phyloP scores from a whole-genome alignment of 30 jellyfish, hydroid and myxozoan genomes.

The Rhopilema esculentum region DNA sequence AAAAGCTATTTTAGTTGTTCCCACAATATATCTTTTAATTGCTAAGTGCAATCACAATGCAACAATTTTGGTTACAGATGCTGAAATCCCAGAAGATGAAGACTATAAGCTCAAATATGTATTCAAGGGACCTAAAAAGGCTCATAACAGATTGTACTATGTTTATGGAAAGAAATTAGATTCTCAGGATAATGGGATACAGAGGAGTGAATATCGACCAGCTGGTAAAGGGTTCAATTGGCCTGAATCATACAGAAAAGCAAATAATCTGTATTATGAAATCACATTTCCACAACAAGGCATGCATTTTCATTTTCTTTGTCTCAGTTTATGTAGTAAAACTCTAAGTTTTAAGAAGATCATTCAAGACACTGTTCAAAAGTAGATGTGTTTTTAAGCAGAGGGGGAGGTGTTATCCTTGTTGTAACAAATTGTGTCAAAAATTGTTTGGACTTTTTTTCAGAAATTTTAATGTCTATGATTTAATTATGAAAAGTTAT shows the following conservation, averaged over 20 bases:
- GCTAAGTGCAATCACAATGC: background rate
- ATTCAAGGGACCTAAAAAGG: constrained; percentile 87
- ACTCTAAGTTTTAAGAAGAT: too few species aligned
- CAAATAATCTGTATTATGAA: constrained; percentile 89
- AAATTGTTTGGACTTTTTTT: too few species aligned
- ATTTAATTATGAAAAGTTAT: background rate
- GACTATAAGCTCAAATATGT: constrained; percentile 82
- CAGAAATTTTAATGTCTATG: too few species aligned
- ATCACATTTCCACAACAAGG: constrained; percentile 71
- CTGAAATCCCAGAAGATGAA: constrained; percentile 71
- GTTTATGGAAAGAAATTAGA: constrained; percentile 86
- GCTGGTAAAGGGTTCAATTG: constrained; percentile 89
- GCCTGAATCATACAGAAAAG: constrained; percentile 95
- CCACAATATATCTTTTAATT: too few species aligned
- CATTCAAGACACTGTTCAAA: too few species aligned
- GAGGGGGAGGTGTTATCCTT: too few species aligned
- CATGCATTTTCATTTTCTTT: background rate
- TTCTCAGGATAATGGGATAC: constrained; percentile 85
- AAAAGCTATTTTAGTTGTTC: too few species aligned
- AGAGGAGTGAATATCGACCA: constrained; percentile 71
- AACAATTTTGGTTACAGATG: constrained; percentile 48
- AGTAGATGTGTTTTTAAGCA: too few species aligned
- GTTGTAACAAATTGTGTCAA: too few species aligned
- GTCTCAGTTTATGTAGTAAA: background rate
- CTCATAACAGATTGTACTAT: constrained; percentile 80